Base-by-base conservation (phyloP, 2,888 invertebrate genomes). In the Chirona hameri region DNA sequence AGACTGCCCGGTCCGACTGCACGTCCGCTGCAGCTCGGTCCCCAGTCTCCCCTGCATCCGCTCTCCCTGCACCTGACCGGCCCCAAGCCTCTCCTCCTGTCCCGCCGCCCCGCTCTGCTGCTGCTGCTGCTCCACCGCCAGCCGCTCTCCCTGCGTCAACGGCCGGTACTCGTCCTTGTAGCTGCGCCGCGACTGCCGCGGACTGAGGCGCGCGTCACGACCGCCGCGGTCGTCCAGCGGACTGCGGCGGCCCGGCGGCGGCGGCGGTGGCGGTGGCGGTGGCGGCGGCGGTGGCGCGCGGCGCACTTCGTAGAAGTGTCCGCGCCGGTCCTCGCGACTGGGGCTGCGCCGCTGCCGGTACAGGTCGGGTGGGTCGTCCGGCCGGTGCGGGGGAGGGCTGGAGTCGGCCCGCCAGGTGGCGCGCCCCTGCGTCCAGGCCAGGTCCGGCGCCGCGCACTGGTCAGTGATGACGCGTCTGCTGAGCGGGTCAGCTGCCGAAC, bases 361-460 rank as follows among this genome's bases (percentile, higher is more conserved):
- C 52, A 52, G 24, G 60, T 24, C 24, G 24, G 60, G 24, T 65
- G 24, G 31, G 60, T 65, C 60, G 83, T 83, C 82, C 79, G 31
- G 81, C 72, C 60, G 82, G 83, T 55, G 52, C 52, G 52, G 48
- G 9, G 48, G 52, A 12, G 52, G 83, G 83, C 82, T 83, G 83
- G 79, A 82, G 81, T 84, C 46, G 65, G 69, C 65, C 82, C 83
- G 21, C 83, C 84, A 81, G 82, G 83, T 24, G 80, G 82, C 83
- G 55, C 52, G 57, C n/a, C 60, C 69, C 72, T 65, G 55, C 65
- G 55, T 46, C 81, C 72, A 48, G 82, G 57, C 81, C 60, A 60
- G 29, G 29, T 76, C 69, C 76, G 48, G 79, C 18, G 31, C n/a
- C 55, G 81, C 79, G 14, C 65, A 48, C 57, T 81, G 72, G 76